Evolutionary conservation across 2,888 invertebrate species (phyloP).

Genomic region (Agonopterix heracliana): DNA sequence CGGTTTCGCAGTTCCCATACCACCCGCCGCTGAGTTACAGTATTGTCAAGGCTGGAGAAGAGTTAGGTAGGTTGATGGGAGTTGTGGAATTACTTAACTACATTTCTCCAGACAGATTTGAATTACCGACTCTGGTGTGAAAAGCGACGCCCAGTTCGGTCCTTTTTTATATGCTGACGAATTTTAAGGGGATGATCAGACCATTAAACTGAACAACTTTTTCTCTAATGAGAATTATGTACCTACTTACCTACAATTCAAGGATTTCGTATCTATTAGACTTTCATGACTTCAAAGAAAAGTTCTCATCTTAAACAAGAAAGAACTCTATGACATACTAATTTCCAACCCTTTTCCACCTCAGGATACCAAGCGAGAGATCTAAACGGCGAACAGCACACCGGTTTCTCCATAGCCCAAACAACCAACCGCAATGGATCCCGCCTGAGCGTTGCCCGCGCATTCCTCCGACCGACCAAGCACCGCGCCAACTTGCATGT

Average conservation of each 20-base stretch:
- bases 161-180: background rate
- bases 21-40: constrained; percentile 89
- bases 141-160: too few species aligned
- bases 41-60: constrained; percentile 85
- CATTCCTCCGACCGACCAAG: constrained; percentile 87
- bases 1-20: constrained; percentile 89
- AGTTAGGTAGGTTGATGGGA: constrained; percentile 74
- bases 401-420: constrained; percentile 92
- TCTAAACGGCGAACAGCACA: constrained; percentile 86
- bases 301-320: too few species aligned
- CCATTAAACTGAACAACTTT: too few species aligned
- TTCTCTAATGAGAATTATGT: too few species aligned
- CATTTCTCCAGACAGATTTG: background rate
- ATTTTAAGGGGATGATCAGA: too few species aligned
- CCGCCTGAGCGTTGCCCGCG: constrained; percentile 86
- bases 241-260: too few species aligned
- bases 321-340: too few species aligned
- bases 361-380: constrained; percentile 85
- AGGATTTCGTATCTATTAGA: too few species aligned
- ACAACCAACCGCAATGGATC: constrained; percentile 92
- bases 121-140: background rate
- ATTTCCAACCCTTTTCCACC: background rate
- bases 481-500: constrained; percentile 87
- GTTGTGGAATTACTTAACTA: background rate
- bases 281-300: too few species aligned